Conservation (phyloP, 2,888 invertebrate species). For the Blomia tropicalis region DNA sequence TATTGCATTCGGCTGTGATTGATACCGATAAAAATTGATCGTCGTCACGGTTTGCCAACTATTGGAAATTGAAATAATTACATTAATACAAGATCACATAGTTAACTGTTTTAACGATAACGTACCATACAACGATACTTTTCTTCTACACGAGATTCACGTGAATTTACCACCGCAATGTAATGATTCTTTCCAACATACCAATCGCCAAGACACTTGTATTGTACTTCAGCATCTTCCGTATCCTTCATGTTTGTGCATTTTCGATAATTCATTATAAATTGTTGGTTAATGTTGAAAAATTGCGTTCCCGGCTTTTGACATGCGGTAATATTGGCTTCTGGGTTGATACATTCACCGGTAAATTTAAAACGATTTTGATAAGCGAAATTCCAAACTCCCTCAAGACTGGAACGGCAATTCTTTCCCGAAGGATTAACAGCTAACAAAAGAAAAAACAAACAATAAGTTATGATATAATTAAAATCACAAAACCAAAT, state of each 20-base stretch:
- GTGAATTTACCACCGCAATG: constrained; percentile 91
- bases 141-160: constrained; percentile 84
- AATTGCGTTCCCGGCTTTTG: constrained; percentile 91
- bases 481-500: not conserved
- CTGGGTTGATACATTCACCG: constrained; percentile 70
- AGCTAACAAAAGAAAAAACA: constrained; percentile 34
- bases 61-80: constrained; percentile 19
- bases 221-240: constrained; percentile 78
- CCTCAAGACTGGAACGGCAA: constrained; percentile 78
- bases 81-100: not conserved
- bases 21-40: constrained; percentile 79
- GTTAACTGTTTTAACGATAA: constrained; percentile 16
- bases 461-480: too few relatives aligned
- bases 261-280: constrained; percentile 77
- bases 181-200: constrained; percentile 88
- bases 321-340: constrained; percentile 77
- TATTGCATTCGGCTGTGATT: constrained; percentile 81
- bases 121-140: constrained; percentile 70
- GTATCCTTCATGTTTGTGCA: constrained; percentile 78
- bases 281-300: constrained; percentile 87
- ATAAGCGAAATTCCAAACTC: constrained; percentile 89
- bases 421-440: constrained; percentile 78
- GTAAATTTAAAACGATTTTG: constrained; percentile 62
- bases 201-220: constrained; percentile 85
- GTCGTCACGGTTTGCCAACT: constrained; percentile 75